A percentile compares a stretch with the other conserved stretches of the same genome.
phyloP scores from a whole-genome alignment of 2,113 vertebrate genomes.

The Okapia johnstoni region DNA sequence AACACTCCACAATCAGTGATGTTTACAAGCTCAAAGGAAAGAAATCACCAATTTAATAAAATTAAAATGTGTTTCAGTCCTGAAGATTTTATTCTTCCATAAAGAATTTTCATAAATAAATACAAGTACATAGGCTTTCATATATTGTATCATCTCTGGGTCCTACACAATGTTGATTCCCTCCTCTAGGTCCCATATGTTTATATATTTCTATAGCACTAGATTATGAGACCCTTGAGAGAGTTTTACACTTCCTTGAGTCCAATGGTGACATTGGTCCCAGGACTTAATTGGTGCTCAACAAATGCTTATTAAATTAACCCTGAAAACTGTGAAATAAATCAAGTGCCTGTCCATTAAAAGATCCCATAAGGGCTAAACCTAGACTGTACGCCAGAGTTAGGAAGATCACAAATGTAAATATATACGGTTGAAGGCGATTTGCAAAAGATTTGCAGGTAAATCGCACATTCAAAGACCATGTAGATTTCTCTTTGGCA shows the following conservation, averaged over 20 bases:
- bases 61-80: background rate
- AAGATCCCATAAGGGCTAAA: background rate
- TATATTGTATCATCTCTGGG: background rate
- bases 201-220: background rate
- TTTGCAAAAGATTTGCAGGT: background rate
- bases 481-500: background rate
- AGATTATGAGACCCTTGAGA: background rate
- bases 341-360: background rate
- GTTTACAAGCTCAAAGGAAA: background rate
- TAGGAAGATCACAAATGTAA: background rate
- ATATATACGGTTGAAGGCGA: background rate
- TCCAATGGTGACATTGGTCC: rapidly evolving
- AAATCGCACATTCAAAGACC: background rate
- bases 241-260: background rate
- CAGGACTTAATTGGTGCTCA: background rate
- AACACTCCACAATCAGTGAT: background rate
- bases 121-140: background rate
- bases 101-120: background rate
- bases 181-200: background rate
- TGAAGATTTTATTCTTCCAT: background rate
- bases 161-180: background rate
- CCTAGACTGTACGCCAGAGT: background rate
- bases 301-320: background rate
- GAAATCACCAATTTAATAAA: background rate
- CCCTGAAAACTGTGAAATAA: background rate